These are phyloP conservation scores for Squalus acanthias DNA, from an alignment of 2,797 vertebrate species.

Conservation along the genomic window DNA sequence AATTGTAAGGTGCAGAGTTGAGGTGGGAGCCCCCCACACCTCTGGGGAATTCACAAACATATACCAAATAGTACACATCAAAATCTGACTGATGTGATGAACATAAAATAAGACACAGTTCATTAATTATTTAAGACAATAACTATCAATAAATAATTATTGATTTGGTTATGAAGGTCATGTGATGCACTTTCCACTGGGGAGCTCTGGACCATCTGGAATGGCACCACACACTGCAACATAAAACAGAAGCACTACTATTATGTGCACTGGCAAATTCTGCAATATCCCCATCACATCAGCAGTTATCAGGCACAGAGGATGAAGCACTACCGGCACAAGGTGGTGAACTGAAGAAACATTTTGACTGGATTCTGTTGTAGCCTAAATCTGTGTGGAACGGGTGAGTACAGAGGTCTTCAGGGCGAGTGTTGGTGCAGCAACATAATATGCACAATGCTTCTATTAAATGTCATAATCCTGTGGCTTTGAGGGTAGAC, in stretches of 20 bases:
- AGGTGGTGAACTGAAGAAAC: background rate
- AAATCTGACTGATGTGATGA: background rate
- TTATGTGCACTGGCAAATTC: background rate
- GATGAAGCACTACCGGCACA: background rate
- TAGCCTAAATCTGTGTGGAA: background rate
- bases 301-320: background rate
- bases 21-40: background rate
- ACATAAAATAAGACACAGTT: background rate
- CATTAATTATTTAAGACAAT: background rate
- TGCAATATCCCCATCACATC: background rate
- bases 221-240: background rate
- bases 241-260: background rate
- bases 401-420: background rate
- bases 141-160: background rate
- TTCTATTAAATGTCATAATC: background rate
- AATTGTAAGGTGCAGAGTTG: background rate
- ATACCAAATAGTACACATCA: background rate
- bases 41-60: background rate
- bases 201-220: background rate
- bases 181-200: background rate
- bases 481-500: background rate
- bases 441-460: background rate
- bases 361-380: background rate
- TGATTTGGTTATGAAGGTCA: background rate
- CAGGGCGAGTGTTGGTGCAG: background rate